Evolutionary conservation across 1,140 invertebrate genomes (phyloP).

Genomic region (Bombus superbus): DNA sequence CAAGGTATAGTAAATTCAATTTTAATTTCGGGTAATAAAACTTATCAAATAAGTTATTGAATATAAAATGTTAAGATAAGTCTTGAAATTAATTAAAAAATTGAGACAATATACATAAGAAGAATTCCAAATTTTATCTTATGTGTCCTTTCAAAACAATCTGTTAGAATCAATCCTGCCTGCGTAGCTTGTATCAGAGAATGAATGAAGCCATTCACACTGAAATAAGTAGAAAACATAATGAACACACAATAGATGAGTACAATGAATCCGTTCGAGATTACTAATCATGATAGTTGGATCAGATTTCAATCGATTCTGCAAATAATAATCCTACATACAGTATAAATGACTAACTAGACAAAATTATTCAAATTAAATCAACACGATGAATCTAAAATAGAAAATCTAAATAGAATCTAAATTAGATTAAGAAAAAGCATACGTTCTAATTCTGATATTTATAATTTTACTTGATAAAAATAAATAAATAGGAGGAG

Average conservation of each 20-base stretch:
- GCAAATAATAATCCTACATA: background rate
- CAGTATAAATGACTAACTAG: background rate
- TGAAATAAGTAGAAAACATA: background rate
- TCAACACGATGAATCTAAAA: background rate
- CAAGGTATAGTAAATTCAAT: too few relatives aligned
- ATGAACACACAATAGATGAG: background rate
- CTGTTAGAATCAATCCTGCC: background rate
- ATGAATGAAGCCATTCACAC: background rate
- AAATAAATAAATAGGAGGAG: too few relatives aligned
- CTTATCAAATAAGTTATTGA: background rate
- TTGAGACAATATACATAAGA: background rate
- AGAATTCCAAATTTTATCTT: background rate
- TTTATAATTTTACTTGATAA: too few relatives aligned
- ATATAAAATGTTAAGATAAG: background rate
- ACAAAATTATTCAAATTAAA: background rate
- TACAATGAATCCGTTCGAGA: background rate
- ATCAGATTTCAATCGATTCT: background rate
- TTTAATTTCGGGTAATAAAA: background rate
- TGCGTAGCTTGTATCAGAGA: background rate
- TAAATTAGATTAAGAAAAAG: too few relatives aligned
- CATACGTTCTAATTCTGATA: too few relatives aligned
- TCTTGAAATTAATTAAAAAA: background rate
- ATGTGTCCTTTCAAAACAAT: background rate
- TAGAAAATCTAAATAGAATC: too few relatives aligned
- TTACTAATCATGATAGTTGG: background rate